Percentiles rank a stretch among this genome's conserved stretches.
Evolutionary conservation across 2,113 vertebrate species (phyloP).

Genomic region (Narcine bancroftii): DNA sequence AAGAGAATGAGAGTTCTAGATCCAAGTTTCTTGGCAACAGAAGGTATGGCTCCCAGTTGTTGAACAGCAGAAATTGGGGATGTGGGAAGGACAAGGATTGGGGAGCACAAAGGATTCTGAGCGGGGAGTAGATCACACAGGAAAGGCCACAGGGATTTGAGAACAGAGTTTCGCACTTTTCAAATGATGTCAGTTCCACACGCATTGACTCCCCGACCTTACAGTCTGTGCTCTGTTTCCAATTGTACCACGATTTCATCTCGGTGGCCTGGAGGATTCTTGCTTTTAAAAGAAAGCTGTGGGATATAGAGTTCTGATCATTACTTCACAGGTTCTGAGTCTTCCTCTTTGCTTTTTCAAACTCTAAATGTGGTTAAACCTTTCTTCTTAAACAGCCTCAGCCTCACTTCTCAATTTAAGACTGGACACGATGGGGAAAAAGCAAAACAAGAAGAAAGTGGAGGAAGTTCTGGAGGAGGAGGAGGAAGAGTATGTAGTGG

Average conservation of each 20-base stretch:
- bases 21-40: not conserved
- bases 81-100: not conserved
- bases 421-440: slow-evolving; percentile 79
- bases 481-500: slow-evolving; percentile 93
- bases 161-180: not conserved
- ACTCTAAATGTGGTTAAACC: not conserved
- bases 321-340: not conserved
- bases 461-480: slow-evolving; percentile 89
- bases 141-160: not conserved
- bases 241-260: not conserved
- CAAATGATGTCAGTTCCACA: not conserved
- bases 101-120: not conserved
- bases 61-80: too few species aligned
- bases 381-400: slow-evolving; percentile 11
- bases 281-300: not conserved
- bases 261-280: not conserved
- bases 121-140: not conserved
- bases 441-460: slow-evolving; percentile 90
- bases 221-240: not conserved
- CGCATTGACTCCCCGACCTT: too few species aligned
- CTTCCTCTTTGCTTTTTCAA: not conserved
- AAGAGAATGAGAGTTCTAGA: not conserved
- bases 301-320: not conserved
- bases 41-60: not conserved
- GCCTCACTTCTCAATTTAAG: slow-evolving; percentile 41